phyloP scores from a whole-genome alignment of 2,888 invertebrate genomes.

The Rhagonycha fulva region DNA sequence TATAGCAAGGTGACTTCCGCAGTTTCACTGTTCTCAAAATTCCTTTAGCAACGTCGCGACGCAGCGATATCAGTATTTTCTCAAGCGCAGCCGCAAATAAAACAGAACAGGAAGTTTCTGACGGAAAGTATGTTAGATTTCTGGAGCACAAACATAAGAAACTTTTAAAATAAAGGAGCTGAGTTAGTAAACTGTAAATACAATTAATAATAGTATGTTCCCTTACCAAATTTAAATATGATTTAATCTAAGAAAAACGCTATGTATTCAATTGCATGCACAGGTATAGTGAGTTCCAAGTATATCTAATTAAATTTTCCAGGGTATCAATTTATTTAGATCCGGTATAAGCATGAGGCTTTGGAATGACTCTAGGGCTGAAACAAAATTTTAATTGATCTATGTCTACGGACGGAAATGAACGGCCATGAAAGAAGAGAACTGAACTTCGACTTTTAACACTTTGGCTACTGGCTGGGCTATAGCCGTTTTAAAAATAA shows the following conservation, averaged over 20 bases:
- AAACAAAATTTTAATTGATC: neutral
- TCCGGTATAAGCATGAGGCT: neutral
- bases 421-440: neutral
- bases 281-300: no score
- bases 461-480: no score
- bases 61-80: slow-evolving; percentile 38
- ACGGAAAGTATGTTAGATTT: slow-evolving; percentile 34
- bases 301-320: neutral
- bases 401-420: neutral
- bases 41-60: slow-evolving; percentile 38
- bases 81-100: slow-evolving; percentile 37
- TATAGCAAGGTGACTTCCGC: slow-evolving; percentile 32
- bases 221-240: neutral
- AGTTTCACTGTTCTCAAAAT: slow-evolving; percentile 34
- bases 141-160: slow-evolving; percentile 28
- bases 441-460: neutral
- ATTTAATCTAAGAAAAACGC: neutral
- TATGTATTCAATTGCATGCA: no score
- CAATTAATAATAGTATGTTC: neutral
- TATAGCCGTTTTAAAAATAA: no score
- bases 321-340: neutral
- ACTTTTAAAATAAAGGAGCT: slow-evolving; percentile 26
- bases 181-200: slow-evolving; percentile 6
- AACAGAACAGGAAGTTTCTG: slow-evolving; percentile 33
- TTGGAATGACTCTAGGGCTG: neutral